Conservation (phyloP, 92 coral and sea anemone species). For the Porites evermanni region DNA sequence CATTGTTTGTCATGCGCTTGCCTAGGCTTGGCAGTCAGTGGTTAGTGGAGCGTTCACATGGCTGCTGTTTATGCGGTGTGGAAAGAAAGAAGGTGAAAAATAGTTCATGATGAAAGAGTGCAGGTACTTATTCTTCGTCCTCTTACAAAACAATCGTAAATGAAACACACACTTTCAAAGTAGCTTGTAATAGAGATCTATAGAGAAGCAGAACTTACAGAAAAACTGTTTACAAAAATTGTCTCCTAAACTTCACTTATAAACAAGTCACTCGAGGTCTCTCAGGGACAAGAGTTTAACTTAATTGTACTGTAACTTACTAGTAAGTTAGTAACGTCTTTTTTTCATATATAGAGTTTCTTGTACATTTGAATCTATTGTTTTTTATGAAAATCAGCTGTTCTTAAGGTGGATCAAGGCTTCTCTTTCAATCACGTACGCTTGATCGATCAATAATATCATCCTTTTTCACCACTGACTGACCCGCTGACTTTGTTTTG, state of each 20-base stretch:
- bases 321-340: too few species aligned
- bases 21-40: constrained; percentile 40
- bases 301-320: too few species aligned
- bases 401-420: too few species aligned
- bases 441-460: constrained; percentile 1
- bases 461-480: background rate
- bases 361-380: background rate
- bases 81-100: background rate
- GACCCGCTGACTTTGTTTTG: background rate
- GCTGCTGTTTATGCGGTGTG: background rate
- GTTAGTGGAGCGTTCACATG: background rate
- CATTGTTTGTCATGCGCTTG: constrained; percentile 66
- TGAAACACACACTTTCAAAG: too few species aligned
- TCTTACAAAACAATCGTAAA: background rate
- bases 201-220: background rate
- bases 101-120: background rate
- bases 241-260: background rate
- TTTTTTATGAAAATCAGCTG: too few species aligned
- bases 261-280: constrained; percentile 23
- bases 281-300: too few species aligned
- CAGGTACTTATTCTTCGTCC: background rate
- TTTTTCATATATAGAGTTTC: background rate
- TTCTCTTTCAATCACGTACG: background rate
- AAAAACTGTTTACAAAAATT: too few species aligned
- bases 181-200: background rate